phyloP scores from a whole-genome alignment of 2,797 vertebrate genomes.

The Falco biarmicus region DNA sequence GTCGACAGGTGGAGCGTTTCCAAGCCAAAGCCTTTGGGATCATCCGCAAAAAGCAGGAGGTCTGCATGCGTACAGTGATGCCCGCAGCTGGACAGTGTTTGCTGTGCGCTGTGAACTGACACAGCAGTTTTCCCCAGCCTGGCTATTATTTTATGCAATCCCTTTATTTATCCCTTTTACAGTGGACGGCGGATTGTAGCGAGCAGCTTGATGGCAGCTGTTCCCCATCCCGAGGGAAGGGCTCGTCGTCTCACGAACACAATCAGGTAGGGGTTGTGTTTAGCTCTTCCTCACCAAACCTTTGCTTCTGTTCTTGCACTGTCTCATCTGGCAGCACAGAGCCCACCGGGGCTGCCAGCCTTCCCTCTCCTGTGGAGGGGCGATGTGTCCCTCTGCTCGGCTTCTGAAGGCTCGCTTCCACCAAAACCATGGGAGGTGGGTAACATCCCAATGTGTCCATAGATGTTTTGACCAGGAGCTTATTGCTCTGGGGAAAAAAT shows the following conservation, averaged over 20 bases:
- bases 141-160: constrained; percentile 10
- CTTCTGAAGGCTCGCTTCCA: accelerated
- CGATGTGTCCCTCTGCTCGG: accelerated
- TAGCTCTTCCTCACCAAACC: background rate
- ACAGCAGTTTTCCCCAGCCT: background rate
- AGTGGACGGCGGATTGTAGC: constrained; percentile 92
- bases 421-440: background rate
- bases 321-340: background rate
- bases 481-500: background rate
- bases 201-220: constrained; percentile 88
- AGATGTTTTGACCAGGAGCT: background rate
- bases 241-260: constrained; percentile 73
- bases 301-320: background rate
- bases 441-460: accelerated
- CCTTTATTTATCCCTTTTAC: constrained; percentile 59
- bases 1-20: background rate
- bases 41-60: background rate
- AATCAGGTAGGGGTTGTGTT: constrained; percentile 73
- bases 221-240: constrained; percentile 87
- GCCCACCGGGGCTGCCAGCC: background rate
- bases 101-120: background rate
- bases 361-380: background rate
- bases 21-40: constrained; percentile 21
- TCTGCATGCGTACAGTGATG: accelerated
- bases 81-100: background rate